Percentiles rank a stretch among this genome's conserved stretches.
phyloP scores from a whole-genome alignment of 1,140 invertebrate species.

The Cotesia chilonis region DNA sequence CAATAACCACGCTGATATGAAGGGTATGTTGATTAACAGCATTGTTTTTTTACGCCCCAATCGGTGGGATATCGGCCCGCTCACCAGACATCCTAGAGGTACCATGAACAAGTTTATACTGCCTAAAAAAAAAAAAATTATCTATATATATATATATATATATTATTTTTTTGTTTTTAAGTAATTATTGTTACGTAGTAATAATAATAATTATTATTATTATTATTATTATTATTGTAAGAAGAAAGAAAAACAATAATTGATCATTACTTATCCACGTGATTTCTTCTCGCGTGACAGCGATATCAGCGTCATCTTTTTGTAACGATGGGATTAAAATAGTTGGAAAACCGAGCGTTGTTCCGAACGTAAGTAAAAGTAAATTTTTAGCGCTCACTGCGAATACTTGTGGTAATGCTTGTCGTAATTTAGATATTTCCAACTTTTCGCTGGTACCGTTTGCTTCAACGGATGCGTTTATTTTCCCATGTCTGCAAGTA shows the following conservation, averaged over 20 bases:
- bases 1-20: constrained; percentile 76
- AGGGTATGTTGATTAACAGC: constrained; percentile 78
- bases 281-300: constrained; percentile 71
- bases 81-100: constrained; percentile 77
- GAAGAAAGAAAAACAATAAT: background rate
- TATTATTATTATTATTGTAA: background rate
- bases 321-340: constrained; percentile 78
- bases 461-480: constrained; percentile 33
- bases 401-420: constrained; percentile 69
- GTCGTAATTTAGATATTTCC: constrained; percentile 59
- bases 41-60: constrained; percentile 76
- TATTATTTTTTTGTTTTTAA: background rate
- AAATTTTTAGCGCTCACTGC: constrained; percentile 74
- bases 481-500: constrained; percentile 49
- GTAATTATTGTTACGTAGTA: background rate
- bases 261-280: constrained; percentile 78
- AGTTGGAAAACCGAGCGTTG: constrained; percentile 79
- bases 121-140: constrained; percentile 62
- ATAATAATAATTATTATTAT: constrained; percentile 16
- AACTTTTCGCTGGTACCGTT: constrained; percentile 40
- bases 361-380: constrained; percentile 74
- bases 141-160: background rate
- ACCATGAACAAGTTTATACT: constrained; percentile 81
- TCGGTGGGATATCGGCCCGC: constrained; percentile 74
- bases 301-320: constrained; percentile 62